Conservation (phyloP, 1,140 invertebrate species). For the Ostrea edulis region DNA sequence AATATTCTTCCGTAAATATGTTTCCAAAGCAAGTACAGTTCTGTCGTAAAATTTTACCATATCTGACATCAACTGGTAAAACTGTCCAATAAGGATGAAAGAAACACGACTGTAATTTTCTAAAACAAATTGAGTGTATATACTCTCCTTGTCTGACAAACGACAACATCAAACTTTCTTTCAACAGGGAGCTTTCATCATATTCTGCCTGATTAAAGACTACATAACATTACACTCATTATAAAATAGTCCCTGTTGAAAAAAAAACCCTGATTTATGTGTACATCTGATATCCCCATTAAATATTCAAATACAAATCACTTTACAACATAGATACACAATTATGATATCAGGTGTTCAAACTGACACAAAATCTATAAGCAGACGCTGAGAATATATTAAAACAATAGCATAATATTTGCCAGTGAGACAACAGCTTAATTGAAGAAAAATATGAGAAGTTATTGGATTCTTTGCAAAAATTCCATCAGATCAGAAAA, state of each 20-base stretch:
- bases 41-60: background rate
- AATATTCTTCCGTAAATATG: background rate
- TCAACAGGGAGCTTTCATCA: constrained; percentile 18
- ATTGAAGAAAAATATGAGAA: background rate
- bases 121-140: background rate
- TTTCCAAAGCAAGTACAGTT: background rate
- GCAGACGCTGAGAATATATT: background rate
- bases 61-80: background rate
- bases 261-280: background rate
- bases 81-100: background rate
- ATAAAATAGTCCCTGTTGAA: constrained; percentile 12
- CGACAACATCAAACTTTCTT: constrained; percentile 27
- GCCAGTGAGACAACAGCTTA: constrained; percentile 8
- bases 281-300: constrained; percentile 22
- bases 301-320: constrained; percentile 23
- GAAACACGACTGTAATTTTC: background rate
- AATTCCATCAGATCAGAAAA: background rate
- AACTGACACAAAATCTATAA: constrained; percentile 5
- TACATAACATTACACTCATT: constrained; percentile 18
- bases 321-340: constrained; percentile 24
- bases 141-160: constrained; percentile 19
- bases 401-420: background rate
- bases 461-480: background rate
- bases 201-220: background rate
- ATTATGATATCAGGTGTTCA: constrained; percentile 17